Evolutionary conservation across 2,888 invertebrate genomes (phyloP).

Genomic region (Cosmopolites sordidus): DNA sequence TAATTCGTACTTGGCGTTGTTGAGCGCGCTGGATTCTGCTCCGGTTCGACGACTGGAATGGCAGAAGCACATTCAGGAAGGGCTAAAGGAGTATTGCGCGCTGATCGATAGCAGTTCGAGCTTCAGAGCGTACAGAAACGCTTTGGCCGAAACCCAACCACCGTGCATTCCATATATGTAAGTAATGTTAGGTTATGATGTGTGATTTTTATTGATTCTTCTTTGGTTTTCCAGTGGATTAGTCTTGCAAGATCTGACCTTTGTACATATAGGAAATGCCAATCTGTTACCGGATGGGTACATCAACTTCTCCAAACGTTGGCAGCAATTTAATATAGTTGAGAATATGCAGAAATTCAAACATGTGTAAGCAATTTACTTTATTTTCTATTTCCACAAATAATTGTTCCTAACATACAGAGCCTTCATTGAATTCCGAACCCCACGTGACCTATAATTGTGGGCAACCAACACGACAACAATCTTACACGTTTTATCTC

Average conservation of each 20-base stretch:
- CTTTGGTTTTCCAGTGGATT: conserved; percentile 69
- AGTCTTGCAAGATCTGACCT: conserved; percentile 97
- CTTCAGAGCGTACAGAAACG: conserved; percentile 93
- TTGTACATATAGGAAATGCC: conserved; percentile 96
- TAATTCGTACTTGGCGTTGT: conserved; percentile 93
- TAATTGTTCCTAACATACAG: too few species aligned
- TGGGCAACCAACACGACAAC: too few species aligned
- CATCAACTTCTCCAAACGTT: conserved; percentile 95
- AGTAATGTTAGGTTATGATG: conserved; percentile 46
- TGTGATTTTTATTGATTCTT: neutral
- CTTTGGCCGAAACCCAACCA: conserved; percentile 89
- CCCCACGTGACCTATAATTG: too few species aligned
- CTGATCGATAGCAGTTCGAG: conserved; percentile 98
- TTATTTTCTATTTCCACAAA: too few species aligned
- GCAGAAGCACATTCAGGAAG: conserved; percentile 88
- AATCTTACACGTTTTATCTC: too few species aligned
- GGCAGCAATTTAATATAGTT: conserved; percentile 98
- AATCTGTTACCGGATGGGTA: conserved; percentile 81
- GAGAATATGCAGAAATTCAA: conserved; percentile 98
- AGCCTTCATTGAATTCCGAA: too few species aligned
- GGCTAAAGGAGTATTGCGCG: conserved; percentile 89
- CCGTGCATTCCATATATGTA: conserved; percentile 99
- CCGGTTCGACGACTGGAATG: conserved; percentile 89
- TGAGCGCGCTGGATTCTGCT: conserved; percentile 95
- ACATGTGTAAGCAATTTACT: conserved; percentile 80